A percentile compares a stretch with the other conserved stretches of the same genome.
Evolutionary conservation across 1,140 invertebrate species (phyloP).

Genomic region (Periplaneta americana): DNA sequence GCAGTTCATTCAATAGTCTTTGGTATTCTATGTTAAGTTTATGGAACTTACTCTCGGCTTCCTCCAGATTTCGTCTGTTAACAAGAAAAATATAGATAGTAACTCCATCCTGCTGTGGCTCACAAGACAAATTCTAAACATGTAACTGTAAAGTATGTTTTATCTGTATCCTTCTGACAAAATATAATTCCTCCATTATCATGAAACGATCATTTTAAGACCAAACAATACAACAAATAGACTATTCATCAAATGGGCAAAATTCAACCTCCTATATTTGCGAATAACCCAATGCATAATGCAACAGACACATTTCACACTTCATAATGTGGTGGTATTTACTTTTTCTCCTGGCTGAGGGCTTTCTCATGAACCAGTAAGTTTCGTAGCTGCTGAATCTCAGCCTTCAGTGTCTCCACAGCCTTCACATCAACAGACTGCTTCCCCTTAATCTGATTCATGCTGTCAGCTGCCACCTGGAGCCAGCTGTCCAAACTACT

Average conservation of each 20-base stretch:
- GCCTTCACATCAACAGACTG: background rate
- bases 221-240: no score
- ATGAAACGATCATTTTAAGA: no score
- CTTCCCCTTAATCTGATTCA: background rate
- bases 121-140: no score
- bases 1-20: background rate
- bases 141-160: no score
- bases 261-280: no score
- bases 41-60: background rate
- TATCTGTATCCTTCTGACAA: no score
- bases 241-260: no score
- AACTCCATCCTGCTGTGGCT: no score
- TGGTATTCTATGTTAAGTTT: background rate
- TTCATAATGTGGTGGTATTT: background rate
- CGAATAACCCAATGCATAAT: no score
- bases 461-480: background rate
- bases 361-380: background rate
- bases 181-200: no score
- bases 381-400: background rate
- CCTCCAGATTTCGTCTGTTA: background rate
- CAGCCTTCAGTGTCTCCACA: background rate
- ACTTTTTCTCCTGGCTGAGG: background rate
- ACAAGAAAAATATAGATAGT: no score
- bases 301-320: background rate
- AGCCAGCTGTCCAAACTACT: slow-evolving; percentile 4